Conservation (phyloP, 2,797 vertebrate species). For the Mormyrops attenuatus region DNA sequence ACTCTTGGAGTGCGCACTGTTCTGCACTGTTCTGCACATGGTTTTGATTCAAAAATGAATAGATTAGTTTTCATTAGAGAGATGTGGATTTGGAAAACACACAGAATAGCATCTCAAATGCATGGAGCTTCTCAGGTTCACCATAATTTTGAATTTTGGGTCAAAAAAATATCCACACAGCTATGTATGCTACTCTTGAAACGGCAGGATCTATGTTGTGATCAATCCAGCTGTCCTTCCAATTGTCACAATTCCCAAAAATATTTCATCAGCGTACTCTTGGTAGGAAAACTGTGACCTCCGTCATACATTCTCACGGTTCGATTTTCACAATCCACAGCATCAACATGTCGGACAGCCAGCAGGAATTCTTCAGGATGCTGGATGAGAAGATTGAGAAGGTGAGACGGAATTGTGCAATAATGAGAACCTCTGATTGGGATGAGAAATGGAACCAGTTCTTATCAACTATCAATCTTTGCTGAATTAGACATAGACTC, state of each 20-base stretch:
- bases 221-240: neutral
- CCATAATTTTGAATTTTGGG: neutral
- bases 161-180: neutral
- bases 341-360: slow-evolving; percentile 97
- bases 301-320: neutral
- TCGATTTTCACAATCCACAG: slow-evolving; percentile 56
- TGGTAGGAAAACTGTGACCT: neutral
- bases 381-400: slow-evolving; percentile 98
- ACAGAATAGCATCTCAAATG: neutral
- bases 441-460: neutral
- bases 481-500: neutral
- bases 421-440: neutral
- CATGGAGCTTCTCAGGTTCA: neutral
- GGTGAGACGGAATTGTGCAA: slow-evolving; percentile 56
- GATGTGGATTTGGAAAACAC: neutral
- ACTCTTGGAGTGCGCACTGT: neutral
- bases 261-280: neutral
- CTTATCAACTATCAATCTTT: neutral
- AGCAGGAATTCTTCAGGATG: slow-evolving; percentile 98
- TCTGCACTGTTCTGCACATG: neutral
- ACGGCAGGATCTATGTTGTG: neutral
- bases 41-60: neutral
- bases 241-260: neutral
- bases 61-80: neutral
- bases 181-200: neutral